A percentile compares a stretch with the other conserved stretches of the same genome.
phyloP scores from a whole-genome alignment of 2,113 vertebrate genomes.

The Ailurus styani region DNA sequence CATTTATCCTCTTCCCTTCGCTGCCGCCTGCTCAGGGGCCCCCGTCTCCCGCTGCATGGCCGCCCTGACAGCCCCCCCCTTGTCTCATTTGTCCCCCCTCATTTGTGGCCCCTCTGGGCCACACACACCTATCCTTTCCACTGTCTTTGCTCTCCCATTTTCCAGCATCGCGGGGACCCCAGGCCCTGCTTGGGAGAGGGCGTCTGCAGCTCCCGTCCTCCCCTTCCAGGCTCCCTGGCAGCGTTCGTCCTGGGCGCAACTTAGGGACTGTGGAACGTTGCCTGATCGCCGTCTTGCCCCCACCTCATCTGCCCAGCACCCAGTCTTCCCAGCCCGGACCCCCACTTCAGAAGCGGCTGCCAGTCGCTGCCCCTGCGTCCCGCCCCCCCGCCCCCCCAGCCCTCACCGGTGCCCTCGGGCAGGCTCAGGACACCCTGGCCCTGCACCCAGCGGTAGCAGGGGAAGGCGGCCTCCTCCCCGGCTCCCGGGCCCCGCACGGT shows the following conservation, averaged over 20 bases:
- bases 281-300: neutral
- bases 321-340: neutral
- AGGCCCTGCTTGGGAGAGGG: neutral
- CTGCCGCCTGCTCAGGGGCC: neutral
- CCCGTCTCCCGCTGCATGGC: neutral
- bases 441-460: constrained; percentile 87
- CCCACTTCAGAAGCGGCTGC: neutral
- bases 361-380: fast-evolving
- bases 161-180: neutral
- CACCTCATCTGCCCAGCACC: neutral
- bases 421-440: constrained; percentile 79
- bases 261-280: neutral
- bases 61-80: neutral
- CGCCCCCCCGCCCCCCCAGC: neutral
- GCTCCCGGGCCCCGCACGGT: constrained; percentile 68
- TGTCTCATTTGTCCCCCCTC: too few species aligned
- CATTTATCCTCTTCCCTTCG: neutral
- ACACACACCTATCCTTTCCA: too few species aligned
- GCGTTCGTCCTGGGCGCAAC: neutral
- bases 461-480: constrained; percentile 76
- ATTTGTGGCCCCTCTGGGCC: neutral
- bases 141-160: neutral
- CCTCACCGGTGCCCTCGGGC: constrained; percentile 83
- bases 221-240: neutral
- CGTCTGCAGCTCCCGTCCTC: neutral